Base-by-base conservation (phyloP, 2,113 vertebrate species). In the Setophaga coronata region DNA sequence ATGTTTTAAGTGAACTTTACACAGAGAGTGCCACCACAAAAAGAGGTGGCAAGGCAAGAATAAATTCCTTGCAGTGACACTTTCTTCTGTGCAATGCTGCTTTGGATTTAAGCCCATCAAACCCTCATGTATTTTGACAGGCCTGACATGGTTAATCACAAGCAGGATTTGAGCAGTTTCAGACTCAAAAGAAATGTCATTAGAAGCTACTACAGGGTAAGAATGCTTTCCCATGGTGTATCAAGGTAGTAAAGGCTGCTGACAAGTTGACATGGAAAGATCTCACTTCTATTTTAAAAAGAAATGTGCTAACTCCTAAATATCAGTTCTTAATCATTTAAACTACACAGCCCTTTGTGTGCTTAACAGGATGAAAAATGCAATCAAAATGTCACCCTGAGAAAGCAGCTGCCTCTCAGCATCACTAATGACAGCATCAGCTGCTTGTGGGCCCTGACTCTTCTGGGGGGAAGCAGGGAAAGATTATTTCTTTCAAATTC, bases 51-150 rank as follows among this genome's bases (percentile, higher is more conserved):
- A 81, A 67, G 8, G 64, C 21, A 93, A 38, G 80, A 88, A 87
- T 40, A 36, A 78, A 74, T 53, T 64, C 69, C 47, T 47, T 12
- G 33, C 60, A 83, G 48, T 84, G 90, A 92, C 90, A 92, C 60
- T 80, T 94, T 19, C 31, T 81, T 89, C 90, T 93, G 86, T 40
- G 34, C 23, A 48, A 31, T 38, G 79, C 31, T 96, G 76, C 28
- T 81, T 89, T 77, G 51, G 86, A 93, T 96, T 90, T 71, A 81
- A 78, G 81, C 76, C 82, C 76, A 78, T 84, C 76, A 94, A 93
- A 70, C 60, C 57, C 70, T 74, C 72, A 45, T 58, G 28, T 89
- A 64, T 94, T 96, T 96, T 96, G 92, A 94, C 96, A 97, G 76
- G 9, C 78, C 69, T 96, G 89, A 84, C 87, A 20, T 29, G 19